These are phyloP conservation scores for Pseudomyrmex flavicornis DNA, from an alignment of 1,140 invertebrate species.

Conservation along the genomic window DNA sequence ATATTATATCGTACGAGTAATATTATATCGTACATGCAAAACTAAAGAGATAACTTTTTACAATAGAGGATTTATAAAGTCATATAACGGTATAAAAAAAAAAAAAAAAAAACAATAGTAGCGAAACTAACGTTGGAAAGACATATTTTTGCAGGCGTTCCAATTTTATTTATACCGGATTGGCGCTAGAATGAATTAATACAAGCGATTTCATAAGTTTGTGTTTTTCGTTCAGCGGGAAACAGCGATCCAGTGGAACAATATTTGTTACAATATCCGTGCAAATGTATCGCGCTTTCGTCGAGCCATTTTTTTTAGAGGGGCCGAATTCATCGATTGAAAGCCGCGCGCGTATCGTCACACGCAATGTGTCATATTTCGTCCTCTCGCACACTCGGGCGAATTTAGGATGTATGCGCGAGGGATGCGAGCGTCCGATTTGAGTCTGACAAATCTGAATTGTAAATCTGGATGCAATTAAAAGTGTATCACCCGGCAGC, in stretches of 20 bases:
- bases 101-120: too few species aligned
- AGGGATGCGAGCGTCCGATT: constrained; percentile 55
- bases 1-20: too few species aligned
- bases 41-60: not conserved
- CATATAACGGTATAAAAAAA: not conserved
- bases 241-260: constrained; percentile 22
- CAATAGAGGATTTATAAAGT: not conserved
- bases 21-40: not conserved
- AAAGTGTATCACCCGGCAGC: constrained; percentile 76
- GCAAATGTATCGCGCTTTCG: constrained; percentile 30
- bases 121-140: not conserved
- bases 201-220: constrained; percentile 18
- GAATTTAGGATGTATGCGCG: constrained; percentile 65
- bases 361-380: constrained; percentile 59
- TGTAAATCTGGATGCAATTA: constrained; percentile 80
- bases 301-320: constrained; percentile 1
- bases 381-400: constrained; percentile 54
- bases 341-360: constrained; percentile 30
- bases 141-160: not conserved
- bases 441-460: constrained; percentile 75
- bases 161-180: constrained; percentile 18
- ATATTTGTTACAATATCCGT: constrained; percentile 39
- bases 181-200: constrained; percentile 21
- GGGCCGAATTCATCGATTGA: constrained; percentile 30
- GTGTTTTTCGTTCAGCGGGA: constrained; percentile 5